Evolutionary conservation across 2,797 vertebrate genomes (phyloP), one percentile per base, ranked within the genome.

Genomic region (Podargus strigoides): DNA sequence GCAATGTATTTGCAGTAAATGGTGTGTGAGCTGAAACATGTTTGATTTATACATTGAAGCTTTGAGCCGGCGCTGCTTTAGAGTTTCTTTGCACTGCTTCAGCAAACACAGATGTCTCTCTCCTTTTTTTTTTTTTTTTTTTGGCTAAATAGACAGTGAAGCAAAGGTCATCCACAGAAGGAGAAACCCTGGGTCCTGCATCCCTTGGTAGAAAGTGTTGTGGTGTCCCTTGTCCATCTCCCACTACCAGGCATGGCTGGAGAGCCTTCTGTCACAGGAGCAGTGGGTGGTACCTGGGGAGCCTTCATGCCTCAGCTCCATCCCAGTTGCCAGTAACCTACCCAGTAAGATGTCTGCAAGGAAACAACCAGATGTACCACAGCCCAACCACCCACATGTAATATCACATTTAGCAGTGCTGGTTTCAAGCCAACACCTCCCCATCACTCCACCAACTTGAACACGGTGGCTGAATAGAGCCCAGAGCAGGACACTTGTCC

Each of bases 21-120:
- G 86, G 67, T 72, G 69, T 77, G 75, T 60, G 92, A 90, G 67
- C 86, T 72, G 84, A 68, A 92, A 93, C 20, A 28, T 30, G 80
- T 82, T 69, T 84, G 93, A 93, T 92, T 96, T 87, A 79, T 79
- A 63, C 63, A 12, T 21, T 20, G 59, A 74, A 68, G 77, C n/a
- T 92, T 42, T 12, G 55, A 85, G 74, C 66, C 5, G 9, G 24
- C 0, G 0, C 58, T 47, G 69, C 56, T 94, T 80, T 59, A 37
- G 87, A 74, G n/a, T 50, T 76, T 64, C 58, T 87, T 69, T 84
- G 77, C 39, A 20, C 77, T 49, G 73, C 44, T 76, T 80, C 82
- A 77, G 74, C 55, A 84, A 76, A 87, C 49, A 62, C 39, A 84
- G 77, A 80, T 6, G 0, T 42, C 21, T 66, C 50, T 69, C 24